These are phyloP conservation scores for Oreochromis aureus DNA, from an alignment of 2,113 vertebrate genomes.

Conservation along the genomic window DNA sequence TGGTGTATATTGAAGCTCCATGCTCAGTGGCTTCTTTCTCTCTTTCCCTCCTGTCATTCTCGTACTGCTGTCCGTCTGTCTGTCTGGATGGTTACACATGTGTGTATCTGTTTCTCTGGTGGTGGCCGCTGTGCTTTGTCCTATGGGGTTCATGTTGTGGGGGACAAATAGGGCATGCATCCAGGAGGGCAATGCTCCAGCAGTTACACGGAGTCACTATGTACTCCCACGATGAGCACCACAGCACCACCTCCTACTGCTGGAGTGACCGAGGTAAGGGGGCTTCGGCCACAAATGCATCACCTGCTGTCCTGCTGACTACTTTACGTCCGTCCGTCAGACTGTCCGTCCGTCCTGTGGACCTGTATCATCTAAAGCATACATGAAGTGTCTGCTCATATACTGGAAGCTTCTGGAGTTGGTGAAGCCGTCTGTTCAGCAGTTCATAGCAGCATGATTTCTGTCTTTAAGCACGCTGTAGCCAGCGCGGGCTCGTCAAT, in stretches of 20 bases:
- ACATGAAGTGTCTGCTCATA: neutral
- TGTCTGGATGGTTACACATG: neutral
- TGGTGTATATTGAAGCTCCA: slow-evolving; percentile 38
- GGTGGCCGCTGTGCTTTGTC: slow-evolving; percentile 30
- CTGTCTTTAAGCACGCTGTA: neutral
- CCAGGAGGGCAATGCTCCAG: slow-evolving; percentile 85
- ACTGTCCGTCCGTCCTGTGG: slow-evolving; percentile 45
- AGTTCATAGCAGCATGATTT: neutral
- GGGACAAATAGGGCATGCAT: slow-evolving; percentile 76
- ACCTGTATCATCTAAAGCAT: slow-evolving; percentile 28
- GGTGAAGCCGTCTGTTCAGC: neutral
- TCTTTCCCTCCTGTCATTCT: slow-evolving; percentile 56
- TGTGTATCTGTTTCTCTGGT: neutral
- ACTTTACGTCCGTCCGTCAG: slow-evolving; percentile 30
- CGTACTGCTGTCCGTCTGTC: slow-evolving; percentile 54
- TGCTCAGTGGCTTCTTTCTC: slow-evolving; percentile 51
- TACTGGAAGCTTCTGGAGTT: neutral
- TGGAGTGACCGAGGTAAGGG: slow-evolving; percentile 80
- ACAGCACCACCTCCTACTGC: slow-evolving; percentile 66
- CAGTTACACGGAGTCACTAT: slow-evolving; percentile 83
- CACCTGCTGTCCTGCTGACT: slow-evolving; percentile 34
- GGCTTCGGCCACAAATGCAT: slow-evolving; percentile 29
- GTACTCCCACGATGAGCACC: slow-evolving; percentile 80
- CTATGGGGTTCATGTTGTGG: slow-evolving; percentile 61
- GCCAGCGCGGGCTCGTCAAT: neutral